These are phyloP conservation scores for Cottus gobio DNA, from an alignment of 2,113 vertebrate species.

Conservation along the genomic window DNA sequence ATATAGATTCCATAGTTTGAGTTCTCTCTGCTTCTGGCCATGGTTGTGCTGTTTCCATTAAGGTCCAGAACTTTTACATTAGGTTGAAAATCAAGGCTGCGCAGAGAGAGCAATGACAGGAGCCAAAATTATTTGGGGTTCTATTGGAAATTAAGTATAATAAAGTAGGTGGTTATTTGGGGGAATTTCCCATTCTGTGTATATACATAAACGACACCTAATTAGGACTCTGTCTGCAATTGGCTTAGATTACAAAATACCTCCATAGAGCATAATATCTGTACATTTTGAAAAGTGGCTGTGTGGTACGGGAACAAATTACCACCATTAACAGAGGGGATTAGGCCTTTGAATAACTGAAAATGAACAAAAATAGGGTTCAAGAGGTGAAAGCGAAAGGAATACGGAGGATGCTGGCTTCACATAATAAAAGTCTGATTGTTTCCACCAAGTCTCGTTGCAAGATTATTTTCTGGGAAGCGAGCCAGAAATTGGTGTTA, in stretches of 20 bases:
- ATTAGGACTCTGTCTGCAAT: constrained; percentile 62
- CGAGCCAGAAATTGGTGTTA: constrained; percentile 40
- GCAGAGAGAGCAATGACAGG: no score
- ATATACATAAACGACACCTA: constrained; percentile 46
- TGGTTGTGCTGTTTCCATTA: background rate
- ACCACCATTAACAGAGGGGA: constrained; percentile 52
- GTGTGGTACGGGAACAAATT: constrained; percentile 57
- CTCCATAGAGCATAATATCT: constrained; percentile 24
- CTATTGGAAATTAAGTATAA: background rate
- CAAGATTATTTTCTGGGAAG: constrained; percentile 65
- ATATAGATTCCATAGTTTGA: no score
- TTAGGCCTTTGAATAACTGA: constrained; percentile 58
- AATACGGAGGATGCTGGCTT: background rate
- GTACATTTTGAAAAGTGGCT: constrained; percentile 46
- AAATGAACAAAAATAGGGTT: constrained; percentile 58
- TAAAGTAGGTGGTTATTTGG: background rate
- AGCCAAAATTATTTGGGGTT: no score
- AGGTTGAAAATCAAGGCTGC: no score
- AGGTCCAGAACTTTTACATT: no score
- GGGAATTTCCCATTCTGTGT: constrained; percentile 17
- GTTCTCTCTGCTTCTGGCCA: no score
- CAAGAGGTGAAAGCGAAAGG: constrained; percentile 38
- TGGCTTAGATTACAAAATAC: constrained; percentile 50
- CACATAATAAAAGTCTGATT: constrained; percentile 27
- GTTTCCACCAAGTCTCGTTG: constrained; percentile 35